Conservation (phyloP, 2,888 invertebrate genomes). For the Drosophila cognata region DNA sequence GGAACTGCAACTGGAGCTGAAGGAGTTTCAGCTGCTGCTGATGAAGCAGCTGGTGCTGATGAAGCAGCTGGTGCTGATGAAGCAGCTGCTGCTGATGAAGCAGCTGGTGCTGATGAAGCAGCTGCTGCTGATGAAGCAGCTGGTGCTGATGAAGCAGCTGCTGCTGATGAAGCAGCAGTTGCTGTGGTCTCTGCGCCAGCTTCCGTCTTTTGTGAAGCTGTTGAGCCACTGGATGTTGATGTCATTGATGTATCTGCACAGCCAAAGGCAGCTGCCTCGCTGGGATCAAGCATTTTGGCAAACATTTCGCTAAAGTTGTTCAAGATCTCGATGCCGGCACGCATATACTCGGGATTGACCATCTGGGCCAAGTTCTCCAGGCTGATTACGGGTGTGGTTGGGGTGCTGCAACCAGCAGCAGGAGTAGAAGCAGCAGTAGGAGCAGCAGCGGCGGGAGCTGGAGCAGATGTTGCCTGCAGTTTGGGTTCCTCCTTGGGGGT, state of each 20-base stretch:
- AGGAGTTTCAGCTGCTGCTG: background rate
- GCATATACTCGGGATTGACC: slow-evolving; percentile 82
- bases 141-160: background rate
- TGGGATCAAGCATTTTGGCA: slow-evolving; percentile 83
- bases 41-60: too few relatives aligned
- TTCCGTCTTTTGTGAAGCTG: slow-evolving; percentile 27
- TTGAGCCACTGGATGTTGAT: slow-evolving; percentile 17
- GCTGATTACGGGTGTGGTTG: slow-evolving; percentile 60
- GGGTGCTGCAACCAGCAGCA: slow-evolving; percentile 21
- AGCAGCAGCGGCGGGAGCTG: background rate
- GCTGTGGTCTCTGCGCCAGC: slow-evolving; percentile 13
- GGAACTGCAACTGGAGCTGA: background rate
- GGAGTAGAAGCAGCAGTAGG: background rate
- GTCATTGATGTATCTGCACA: slow-evolving; percentile 38
- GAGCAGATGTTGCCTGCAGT: slow-evolving; percentile 9
- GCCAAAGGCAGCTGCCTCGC: slow-evolving; percentile 58
- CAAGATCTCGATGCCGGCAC: slow-evolving; percentile 83
- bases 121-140: background rate
- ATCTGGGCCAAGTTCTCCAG: slow-evolving; percentile 74
- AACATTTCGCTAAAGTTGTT: slow-evolving; percentile 84
- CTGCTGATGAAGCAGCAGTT: slow-evolving; percentile 14
- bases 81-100: slow-evolving; percentile 12
- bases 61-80: background rate
- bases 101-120: background rate
- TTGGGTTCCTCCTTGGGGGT: slow-evolving; percentile 36